Evolutionary conservation across 2,888 invertebrate species (phyloP).

Genomic region (Thyatira batis): DNA sequence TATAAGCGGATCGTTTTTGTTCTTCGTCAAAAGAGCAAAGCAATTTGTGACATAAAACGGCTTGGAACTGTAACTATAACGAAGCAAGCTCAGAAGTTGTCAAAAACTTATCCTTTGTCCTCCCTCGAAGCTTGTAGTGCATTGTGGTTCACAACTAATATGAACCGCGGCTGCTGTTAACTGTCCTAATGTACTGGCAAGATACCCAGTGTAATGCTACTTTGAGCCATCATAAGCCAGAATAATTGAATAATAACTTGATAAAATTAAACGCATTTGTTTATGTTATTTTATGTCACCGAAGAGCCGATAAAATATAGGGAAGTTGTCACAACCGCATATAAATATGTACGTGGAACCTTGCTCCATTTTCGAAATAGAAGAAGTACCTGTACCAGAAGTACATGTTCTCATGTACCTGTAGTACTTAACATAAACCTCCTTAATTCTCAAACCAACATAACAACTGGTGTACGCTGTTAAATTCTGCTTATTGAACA

Average conservation of each 20-base stretch:
- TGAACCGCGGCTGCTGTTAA: conserved; percentile 12
- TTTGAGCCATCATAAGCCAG: not conserved
- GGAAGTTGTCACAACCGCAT: no score
- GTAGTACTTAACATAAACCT: no score
- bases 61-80: conserved; percentile 5
- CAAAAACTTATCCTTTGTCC: conserved; percentile 24
- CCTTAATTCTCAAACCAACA: no score
- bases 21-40: conserved; percentile 26
- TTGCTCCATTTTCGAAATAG: no score
- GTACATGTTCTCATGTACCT: no score
- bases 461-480: no score
- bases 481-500: no score
- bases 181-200: conserved; percentile 1
- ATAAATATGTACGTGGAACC: no score
- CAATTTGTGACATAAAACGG: conserved; percentile 5
- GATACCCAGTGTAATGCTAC: not conserved
- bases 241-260: not conserved
- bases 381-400: no score
- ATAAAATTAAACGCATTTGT: not conserved
- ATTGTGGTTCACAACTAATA: conserved; percentile 14
- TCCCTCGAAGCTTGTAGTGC: conserved; percentile 11
- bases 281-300: not conserved
- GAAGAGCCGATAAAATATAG: no score
- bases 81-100: conserved; percentile 14
- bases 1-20: conserved; percentile 37